Conservation (phyloP, 2,113 vertebrate species). For the Ancistrus triradiatus region DNA sequence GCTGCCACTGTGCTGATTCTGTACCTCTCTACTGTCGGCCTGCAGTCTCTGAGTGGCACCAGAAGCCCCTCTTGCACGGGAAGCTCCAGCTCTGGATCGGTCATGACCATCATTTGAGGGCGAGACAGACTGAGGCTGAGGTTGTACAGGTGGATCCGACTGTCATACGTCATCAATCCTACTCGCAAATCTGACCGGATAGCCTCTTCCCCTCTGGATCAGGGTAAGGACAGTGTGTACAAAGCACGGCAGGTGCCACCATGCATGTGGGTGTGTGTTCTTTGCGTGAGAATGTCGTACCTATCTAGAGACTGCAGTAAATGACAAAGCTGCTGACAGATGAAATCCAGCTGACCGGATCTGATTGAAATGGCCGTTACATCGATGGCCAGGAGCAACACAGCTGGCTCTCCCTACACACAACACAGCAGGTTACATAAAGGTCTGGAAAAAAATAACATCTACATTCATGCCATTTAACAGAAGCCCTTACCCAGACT, state of each 20-base stretch:
- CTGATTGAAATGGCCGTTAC: slow-evolving; percentile 62
- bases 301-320: slow-evolving; percentile 55
- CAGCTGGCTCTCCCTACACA: slow-evolving; percentile 58
- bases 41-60: slow-evolving; percentile 62
- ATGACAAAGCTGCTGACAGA: slow-evolving; percentile 59
- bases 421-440: too few relatives aligned
- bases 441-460: too few relatives aligned
- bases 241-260: not conserved
- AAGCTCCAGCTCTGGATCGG: slow-evolving; percentile 66
- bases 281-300: slow-evolving; percentile 43
- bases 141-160: slow-evolving; percentile 70
- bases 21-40: slow-evolving; percentile 60
- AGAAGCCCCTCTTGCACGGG: slow-evolving; percentile 70
- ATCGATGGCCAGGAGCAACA: slow-evolving; percentile 68
- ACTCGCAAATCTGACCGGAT: slow-evolving; percentile 52
- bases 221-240: not conserved
- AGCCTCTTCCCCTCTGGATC: slow-evolving; percentile 46
- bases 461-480: too few relatives aligned
- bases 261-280: not conserved
- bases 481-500: too few relatives aligned
- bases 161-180: slow-evolving; percentile 73
- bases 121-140: slow-evolving; percentile 65
- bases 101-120: slow-evolving; percentile 74
- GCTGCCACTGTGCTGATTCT: not conserved
- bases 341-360: slow-evolving; percentile 63